Evolutionary conservation across 2,113 vertebrate species (phyloP).

Genomic region (Pteropus alecto): DNA sequence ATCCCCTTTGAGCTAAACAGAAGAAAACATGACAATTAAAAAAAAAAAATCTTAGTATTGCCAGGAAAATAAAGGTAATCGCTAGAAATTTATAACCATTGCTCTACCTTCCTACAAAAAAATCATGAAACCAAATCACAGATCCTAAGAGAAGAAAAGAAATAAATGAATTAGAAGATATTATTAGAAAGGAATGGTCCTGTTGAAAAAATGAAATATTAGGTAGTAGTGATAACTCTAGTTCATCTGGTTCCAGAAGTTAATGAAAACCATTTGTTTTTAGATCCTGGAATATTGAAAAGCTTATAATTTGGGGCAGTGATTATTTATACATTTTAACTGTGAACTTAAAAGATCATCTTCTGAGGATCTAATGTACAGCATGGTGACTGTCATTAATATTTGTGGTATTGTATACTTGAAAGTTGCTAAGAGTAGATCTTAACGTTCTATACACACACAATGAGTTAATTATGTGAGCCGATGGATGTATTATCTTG

Average conservation of each 20-base stretch:
- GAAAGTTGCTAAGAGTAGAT: not conserved
- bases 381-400: not conserved
- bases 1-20: conserved; percentile 5
- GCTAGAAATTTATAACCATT: not conserved
- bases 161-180: not conserved
- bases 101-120: not conserved
- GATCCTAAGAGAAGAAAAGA: not conserved
- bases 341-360: not conserved
- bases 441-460: not conserved
- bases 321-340: not conserved
- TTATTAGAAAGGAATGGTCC: conserved; percentile 38
- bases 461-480: not conserved
- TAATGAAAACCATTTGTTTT: not conserved
- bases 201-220: not conserved
- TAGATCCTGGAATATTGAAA: not conserved
- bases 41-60: not conserved
- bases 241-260: not conserved
- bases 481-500: not conserved
- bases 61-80: not conserved
- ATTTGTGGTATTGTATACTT: not conserved
- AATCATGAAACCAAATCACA: not conserved
- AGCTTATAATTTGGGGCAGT: not conserved
- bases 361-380: not conserved
- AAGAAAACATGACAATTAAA: not conserved
- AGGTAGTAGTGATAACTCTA: not conserved